Evolutionary conservation across 2,888 invertebrate species (phyloP).

Genomic region (Agrochola litura): DNA sequence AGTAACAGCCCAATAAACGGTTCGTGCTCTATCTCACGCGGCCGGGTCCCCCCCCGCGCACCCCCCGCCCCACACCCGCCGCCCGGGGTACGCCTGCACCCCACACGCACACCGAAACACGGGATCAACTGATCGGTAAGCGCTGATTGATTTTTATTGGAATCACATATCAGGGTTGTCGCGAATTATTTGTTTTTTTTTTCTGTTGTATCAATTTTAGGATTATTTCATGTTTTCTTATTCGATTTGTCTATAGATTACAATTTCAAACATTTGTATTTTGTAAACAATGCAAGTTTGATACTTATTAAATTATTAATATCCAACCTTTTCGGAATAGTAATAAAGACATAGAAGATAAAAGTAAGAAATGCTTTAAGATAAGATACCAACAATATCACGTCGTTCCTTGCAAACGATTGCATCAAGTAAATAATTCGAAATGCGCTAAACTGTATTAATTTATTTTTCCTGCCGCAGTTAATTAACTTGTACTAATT

Average conservation of each 20-base stretch:
- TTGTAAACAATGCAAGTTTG: neutral
- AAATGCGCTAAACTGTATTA: neutral
- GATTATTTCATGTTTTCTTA: neutral
- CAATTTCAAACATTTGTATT: neutral
- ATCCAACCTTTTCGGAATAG: neutral
- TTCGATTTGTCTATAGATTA: neutral
- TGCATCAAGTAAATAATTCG: neutral
- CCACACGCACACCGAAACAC: slow-evolving; percentile 69
- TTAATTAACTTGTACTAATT: slow-evolving; percentile 22
- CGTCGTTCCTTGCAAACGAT: neutral
- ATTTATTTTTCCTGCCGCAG: slow-evolving; percentile 2
- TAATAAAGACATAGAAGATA: neutral
- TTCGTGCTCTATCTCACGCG: slow-evolving; percentile 66
- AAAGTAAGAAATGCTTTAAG: neutral
- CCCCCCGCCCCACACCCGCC: neutral
- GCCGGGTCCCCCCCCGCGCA: slow-evolving; percentile 29
- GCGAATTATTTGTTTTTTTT: slow-evolving; percentile 10
- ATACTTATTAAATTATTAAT: too few species aligned
- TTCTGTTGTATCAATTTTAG: neutral
- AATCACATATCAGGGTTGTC: slow-evolving; percentile 79
- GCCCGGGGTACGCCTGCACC: slow-evolving; percentile 19
- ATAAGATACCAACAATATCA: neutral
- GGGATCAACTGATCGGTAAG: slow-evolving; percentile 79
- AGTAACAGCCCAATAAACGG: slow-evolving; percentile 67
- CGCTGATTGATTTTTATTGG: slow-evolving; percentile 88